Conservation (phyloP, 2,113 vertebrate species). For the Serinus canaria region DNA sequence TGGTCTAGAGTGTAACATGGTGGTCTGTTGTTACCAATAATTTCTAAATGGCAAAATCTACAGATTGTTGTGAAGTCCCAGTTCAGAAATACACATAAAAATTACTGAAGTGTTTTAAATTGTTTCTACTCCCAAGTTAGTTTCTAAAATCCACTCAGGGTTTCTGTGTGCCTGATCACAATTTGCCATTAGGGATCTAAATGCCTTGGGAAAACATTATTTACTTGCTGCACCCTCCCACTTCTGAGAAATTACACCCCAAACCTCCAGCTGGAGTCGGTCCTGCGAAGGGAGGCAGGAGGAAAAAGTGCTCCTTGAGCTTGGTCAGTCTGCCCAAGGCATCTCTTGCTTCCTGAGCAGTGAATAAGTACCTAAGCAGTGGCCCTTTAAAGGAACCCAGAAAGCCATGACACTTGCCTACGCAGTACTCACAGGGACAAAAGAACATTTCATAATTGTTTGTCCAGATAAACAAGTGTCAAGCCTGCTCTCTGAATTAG, state of each 20-base stretch:
- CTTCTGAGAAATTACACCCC: neutral
- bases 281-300: neutral
- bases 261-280: fast-evolving
- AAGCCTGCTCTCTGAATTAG: slow-evolving; percentile 25
- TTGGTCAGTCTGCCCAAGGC: neutral
- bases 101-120: neutral
- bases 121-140: neutral
- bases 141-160: neutral
- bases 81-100: neutral
- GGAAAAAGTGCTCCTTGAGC: neutral
- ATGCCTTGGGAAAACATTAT: neutral
- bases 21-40: neutral
- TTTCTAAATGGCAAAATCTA: neutral
- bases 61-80: neutral
- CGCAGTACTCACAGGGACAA: slow-evolving; percentile 1
- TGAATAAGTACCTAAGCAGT: neutral
- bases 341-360: neutral
- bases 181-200: neutral
- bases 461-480: slow-evolving; percentile 60
- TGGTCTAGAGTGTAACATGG: neutral
- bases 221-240: neutral
- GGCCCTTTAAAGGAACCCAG: slow-evolving; percentile 41
- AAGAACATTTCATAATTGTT: slow-evolving; percentile 60
- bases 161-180: neutral
- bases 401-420: slow-evolving; percentile 13